Percentiles rank a stretch among this genome's conserved stretches.
These are phyloP conservation scores for Bellardia pandia DNA, from an alignment of 2,888 invertebrate species.

Conservation along the genomic window DNA sequence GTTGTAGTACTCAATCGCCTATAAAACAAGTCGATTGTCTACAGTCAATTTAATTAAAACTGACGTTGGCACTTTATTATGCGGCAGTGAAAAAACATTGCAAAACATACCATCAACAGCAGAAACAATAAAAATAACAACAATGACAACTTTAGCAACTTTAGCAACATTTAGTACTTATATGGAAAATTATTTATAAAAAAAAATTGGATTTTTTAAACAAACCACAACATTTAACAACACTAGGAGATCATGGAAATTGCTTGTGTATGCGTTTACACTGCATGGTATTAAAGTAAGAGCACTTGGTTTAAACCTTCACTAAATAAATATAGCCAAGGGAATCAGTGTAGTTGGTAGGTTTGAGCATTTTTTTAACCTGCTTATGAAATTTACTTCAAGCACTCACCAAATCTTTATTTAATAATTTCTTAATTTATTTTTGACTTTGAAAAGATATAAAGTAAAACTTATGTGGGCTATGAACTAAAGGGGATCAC, in stretches of 20 bases:
- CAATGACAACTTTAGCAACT: constrained; percentile 11
- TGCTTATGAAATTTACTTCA: no score
- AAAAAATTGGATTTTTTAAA: constrained; percentile 8
- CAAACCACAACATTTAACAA: constrained; percentile 55
- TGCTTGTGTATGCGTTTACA: neutral
- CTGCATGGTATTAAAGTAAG: neutral
- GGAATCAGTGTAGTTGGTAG: no score
- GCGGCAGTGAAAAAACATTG: constrained; percentile 42
- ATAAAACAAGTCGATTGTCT: constrained; percentile 61
- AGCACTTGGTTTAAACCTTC: neutral
- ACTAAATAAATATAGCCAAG: no score
- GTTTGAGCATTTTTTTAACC: no score
- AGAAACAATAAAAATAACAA: constrained; percentile 3
- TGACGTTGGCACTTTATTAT: constrained; percentile 69
- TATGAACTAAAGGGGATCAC: no score
- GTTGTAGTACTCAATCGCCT: constrained; percentile 45
- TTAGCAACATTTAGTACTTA: constrained; percentile 20
- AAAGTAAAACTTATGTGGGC: no score
- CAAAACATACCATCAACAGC: constrained; percentile 5
- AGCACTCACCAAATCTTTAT: no score
- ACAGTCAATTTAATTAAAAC: constrained; percentile 71
- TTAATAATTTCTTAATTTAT: no score
- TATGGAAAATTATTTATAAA: constrained; percentile 2
- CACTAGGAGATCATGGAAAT: neutral
- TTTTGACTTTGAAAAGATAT: no score